Conservation (phyloP, 2,797 vertebrate species). For the Trematomus bernacchii region DNA sequence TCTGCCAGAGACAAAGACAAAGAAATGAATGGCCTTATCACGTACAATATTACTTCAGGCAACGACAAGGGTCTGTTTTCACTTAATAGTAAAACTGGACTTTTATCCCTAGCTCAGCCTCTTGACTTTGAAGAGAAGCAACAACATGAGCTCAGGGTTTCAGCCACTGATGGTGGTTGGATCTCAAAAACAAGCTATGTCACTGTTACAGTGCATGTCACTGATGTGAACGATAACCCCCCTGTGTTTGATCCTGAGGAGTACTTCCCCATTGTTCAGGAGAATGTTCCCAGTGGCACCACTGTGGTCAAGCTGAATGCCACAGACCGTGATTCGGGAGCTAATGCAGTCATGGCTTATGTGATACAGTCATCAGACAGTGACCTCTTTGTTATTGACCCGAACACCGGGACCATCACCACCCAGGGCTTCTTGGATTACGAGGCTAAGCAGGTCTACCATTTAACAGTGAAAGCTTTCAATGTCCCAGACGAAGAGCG, state of each 20-base stretch:
- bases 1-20: slow-evolving; percentile 96
- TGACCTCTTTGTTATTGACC: slow-evolving; percentile 97
- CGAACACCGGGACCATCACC: slow-evolving; percentile 94
- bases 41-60: slow-evolving; percentile 92
- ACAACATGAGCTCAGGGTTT: slow-evolving; percentile 91
- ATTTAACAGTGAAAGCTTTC: slow-evolving; percentile 95
- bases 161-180: slow-evolving; percentile 95
- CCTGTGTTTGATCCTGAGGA: slow-evolving; percentile 91
- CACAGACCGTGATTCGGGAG: slow-evolving; percentile 91
- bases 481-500: slow-evolving; percentile 97
- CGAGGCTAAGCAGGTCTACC: slow-evolving; percentile 96
- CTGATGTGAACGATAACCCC: slow-evolving; percentile 96
- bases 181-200: slow-evolving; percentile 93
- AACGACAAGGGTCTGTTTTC: slow-evolving; percentile 90
- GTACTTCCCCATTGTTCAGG: slow-evolving; percentile 92
- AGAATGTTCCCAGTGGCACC: slow-evolving; percentile 98
- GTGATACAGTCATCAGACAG: slow-evolving; percentile 96
- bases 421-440: slow-evolving; percentile 99
- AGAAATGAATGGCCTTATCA: slow-evolving; percentile 94
- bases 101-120: slow-evolving; percentile 87
- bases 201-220: slow-evolving; percentile 88
- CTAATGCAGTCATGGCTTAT: slow-evolving; percentile 93
- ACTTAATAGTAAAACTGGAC: slow-evolving; percentile 91
- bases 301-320: slow-evolving; percentile 93
- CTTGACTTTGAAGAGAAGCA: slow-evolving; percentile 93